These are phyloP conservation scores for Himalopsyche anomala DNA, from an alignment of 2,888 invertebrate species.

Conservation along the genomic window DNA sequence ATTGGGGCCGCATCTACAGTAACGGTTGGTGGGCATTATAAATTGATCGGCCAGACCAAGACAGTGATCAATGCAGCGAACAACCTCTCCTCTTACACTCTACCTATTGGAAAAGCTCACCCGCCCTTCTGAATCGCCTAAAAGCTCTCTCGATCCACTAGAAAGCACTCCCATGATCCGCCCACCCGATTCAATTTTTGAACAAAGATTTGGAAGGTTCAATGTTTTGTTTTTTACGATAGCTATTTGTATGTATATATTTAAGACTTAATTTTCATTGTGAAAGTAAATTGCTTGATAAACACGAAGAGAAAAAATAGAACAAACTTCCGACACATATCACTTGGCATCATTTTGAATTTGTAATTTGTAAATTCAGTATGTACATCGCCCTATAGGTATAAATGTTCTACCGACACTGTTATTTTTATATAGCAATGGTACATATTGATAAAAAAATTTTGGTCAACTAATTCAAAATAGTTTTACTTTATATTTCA, in stretches of 20 bases:
- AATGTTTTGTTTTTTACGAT: neutral
- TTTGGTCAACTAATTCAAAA: no score
- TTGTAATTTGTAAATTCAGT: no score
- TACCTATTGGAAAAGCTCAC: slow-evolving; percentile 7
- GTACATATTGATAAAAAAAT: no score
- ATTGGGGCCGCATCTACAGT: neutral
- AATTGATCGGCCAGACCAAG: neutral
- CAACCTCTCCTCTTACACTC: neutral
- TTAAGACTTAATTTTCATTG: neutral
- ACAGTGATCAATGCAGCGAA: slow-evolving; percentile 26
- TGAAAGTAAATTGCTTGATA: no score
- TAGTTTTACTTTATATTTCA: no score
- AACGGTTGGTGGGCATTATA: slow-evolving; percentile 16
- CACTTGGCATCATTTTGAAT: no score
- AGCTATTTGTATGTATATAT: neutral
- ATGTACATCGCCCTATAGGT: no score
- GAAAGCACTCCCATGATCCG: neutral
- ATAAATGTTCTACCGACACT: no score
- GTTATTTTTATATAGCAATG: no score
- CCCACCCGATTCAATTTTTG: slow-evolving; percentile 1
- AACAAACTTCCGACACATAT: no score
- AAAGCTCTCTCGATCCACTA: neutral
- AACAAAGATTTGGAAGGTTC: neutral
- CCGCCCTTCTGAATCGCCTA: neutral
- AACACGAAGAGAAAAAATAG: no score